Evolutionary conservation across 2,888 invertebrate species (phyloP), one percentile per base, ranked within the genome.

Genomic region (Acronicta alni): DNA sequence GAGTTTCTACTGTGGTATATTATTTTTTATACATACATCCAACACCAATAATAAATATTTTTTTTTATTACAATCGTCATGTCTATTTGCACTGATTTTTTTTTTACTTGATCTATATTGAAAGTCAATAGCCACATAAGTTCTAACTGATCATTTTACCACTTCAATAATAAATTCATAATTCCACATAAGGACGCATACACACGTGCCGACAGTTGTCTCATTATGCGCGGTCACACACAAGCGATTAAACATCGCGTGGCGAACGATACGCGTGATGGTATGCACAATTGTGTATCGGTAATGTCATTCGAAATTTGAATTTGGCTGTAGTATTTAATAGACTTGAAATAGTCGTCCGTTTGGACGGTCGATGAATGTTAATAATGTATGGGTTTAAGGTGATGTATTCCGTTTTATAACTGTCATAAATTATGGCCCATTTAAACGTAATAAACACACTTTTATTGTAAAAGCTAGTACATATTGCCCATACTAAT

Each of bases 181-280:
- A 85, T 82, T 78, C 71, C 75, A 74, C 81, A 86, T 89, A 88
- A 88, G 81, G 82, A 75, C 74, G 62, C 64, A 44, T 58, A 15
- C 77, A 81, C 84, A 82, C 82, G 85, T 68, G 71, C 81, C 62
- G 42, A 48, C 69, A 51, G 56, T 47, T 55, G 59, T 56, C 72
- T 89, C 85, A 91, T 90, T 92, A 92, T 92, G 92, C 92, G 80
- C 68, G 75, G 85, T 79, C 92, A 92, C 90, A 89, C 80, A 78
- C 86, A 64, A 68, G 46, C 83, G 83, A 84, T 89, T 86, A 85
- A 83, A 79, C 80, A 78, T 72, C 72, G 77, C 67, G 61, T 60
- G 45, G 60, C 38, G 49, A 68, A 66, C 72, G 71, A 67, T 70
- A 77, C 67, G 73, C 79, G 79, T 80, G 80, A 77, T 73, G 85